Percentiles rank a stretch among this genome's conserved stretches.
phyloP scores from a whole-genome alignment of 2,797 vertebrate species.

The Acipenser transmontanus region DNA sequence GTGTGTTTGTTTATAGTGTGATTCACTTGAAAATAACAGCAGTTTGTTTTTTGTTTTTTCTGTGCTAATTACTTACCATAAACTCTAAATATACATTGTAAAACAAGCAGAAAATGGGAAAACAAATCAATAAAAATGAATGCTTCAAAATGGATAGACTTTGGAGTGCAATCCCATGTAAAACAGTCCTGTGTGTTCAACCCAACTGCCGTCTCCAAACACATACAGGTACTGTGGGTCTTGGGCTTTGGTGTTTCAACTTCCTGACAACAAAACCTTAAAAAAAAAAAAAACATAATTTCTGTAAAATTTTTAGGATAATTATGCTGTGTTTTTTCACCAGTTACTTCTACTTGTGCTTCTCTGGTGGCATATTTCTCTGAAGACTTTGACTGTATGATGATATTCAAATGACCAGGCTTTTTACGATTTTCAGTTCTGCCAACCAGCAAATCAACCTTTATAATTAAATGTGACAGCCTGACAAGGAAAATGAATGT shows the following conservation, averaged over 20 bases:
- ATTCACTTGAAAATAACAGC: constrained; percentile 28
- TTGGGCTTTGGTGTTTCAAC: neutral
- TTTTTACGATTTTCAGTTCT: constrained; percentile 72
- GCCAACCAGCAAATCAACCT: constrained; percentile 92
- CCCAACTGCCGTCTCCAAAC: neutral
- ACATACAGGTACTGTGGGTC: neutral
- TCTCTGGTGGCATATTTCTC: constrained; percentile 19
- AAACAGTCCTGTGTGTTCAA: constrained; percentile 22
- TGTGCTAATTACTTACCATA: constrained; percentile 67
- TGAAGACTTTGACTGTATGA: constrained; percentile 75
- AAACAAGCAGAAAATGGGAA: constrained; percentile 33
- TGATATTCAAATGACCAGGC: constrained; percentile 80
- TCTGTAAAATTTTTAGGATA: neutral
- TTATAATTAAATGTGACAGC: constrained; percentile 99
- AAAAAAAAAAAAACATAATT: neutral
- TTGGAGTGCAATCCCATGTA: constrained; percentile 45
- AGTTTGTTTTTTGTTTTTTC: constrained; percentile 46
- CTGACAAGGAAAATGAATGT: constrained; percentile 99
- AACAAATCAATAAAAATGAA: constrained; percentile 31
- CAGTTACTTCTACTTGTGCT: constrained; percentile 11
- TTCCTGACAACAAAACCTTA: neutral
- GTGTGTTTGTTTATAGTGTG: too few relatives aligned
- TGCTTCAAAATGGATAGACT: constrained; percentile 45
- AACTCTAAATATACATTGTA: constrained; percentile 27
- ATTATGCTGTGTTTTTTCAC: neutral